phyloP scores from a whole-genome alignment of 2,888 invertebrate genomes.

The Campoplex nolae region DNA sequence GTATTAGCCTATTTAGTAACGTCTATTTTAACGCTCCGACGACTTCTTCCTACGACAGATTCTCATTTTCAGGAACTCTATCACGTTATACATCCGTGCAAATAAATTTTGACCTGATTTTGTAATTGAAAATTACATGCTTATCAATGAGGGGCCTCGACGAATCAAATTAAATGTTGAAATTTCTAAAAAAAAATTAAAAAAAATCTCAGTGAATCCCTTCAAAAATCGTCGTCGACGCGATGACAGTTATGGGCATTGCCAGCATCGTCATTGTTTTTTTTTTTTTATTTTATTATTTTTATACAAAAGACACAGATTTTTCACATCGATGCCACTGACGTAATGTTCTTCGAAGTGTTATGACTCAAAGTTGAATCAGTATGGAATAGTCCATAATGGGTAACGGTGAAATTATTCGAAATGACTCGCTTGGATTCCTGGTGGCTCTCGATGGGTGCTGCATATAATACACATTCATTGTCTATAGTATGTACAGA shows the following conservation, averaged over 20 bases:
- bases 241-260: too few species aligned
- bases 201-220: too few species aligned
- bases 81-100: not conserved
- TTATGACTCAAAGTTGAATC: slow-evolving; percentile 50
- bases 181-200: too few species aligned
- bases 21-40: slow-evolving; percentile 58
- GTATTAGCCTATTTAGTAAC: slow-evolving; percentile 63
- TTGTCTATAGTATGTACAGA: not conserved
- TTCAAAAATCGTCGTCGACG: too few species aligned
- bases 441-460: not conserved
- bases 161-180: too few species aligned
- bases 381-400: slow-evolving; percentile 14
- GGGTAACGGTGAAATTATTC: slow-evolving; percentile 51
- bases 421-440: slow-evolving; percentile 3
- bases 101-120: not conserved
- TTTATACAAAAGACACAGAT: not conserved
- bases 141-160: not conserved
- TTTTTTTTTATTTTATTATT: not conserved
- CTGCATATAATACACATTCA: not conserved
- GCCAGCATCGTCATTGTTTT: not conserved
- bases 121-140: not conserved
- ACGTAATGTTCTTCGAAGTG: slow-evolving; percentile 52
- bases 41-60: slow-evolving; percentile 25
- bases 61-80: not conserved
- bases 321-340: slow-evolving; percentile 25